Evolutionary conservation across 2,113 vertebrate genomes (phyloP).

Genomic region (Malaclemys terrapin): DNA sequence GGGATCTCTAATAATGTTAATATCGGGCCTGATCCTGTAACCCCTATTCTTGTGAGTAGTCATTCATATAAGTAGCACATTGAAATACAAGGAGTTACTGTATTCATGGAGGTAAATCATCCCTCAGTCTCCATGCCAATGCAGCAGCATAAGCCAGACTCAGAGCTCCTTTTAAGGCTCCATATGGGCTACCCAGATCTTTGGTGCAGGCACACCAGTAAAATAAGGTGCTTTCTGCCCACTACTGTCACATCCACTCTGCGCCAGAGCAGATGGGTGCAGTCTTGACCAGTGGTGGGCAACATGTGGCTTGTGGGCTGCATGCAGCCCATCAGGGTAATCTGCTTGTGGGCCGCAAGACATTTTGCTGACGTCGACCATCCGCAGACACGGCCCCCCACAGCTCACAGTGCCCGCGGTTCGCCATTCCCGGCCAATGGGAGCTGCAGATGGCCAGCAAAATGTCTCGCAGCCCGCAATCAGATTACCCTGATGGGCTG

Average conservation of each 20-base stretch:
- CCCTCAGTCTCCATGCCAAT: not conserved
- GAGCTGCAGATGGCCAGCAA: too few species aligned
- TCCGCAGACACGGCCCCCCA: too few species aligned
- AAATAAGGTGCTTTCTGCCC: rapidly evolving
- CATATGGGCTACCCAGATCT: not conserved
- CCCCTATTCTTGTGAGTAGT: not conserved
- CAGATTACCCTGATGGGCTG: too few species aligned
- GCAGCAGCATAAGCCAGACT: not conserved
- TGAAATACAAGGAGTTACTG: not conserved
- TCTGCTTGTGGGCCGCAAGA: too few species aligned
- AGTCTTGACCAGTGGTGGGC: not conserved
- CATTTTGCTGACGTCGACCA: too few species aligned
- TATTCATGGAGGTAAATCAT: not conserved
- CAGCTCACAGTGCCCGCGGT: too few species aligned
- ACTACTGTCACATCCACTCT: not conserved
- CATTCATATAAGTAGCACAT: not conserved
- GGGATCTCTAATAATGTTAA: not conserved
- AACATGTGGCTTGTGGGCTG: too few species aligned
- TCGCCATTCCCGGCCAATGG: too few species aligned
- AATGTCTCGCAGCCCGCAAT: too few species aligned
- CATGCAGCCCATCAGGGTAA: too few species aligned
- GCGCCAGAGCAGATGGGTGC: too few species aligned
- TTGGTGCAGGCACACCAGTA: not conserved
- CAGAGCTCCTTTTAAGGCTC: not conserved
- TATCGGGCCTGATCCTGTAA: not conserved